Evolutionary conservation across 2,113 vertebrate species (phyloP), one percentile per base, ranked within the genome.

Genomic region (Pardalotus punctatus): DNA sequence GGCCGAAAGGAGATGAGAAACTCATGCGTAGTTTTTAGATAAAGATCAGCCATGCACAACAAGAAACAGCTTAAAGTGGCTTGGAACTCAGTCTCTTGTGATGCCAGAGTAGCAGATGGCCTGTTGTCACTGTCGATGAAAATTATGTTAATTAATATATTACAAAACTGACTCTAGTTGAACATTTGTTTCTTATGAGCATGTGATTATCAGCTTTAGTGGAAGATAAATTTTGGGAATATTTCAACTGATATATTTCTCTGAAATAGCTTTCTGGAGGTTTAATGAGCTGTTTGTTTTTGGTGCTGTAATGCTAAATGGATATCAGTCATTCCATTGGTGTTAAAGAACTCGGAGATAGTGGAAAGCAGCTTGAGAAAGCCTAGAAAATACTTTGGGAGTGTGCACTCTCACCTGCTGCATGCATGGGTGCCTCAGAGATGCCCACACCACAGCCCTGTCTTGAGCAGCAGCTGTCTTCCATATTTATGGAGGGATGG

Each of bases 121-220:
- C 64, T 72, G 88, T 96, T 97, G 96, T 97, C 95, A 91, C 67
- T 22, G 51, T 62, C 51, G 70, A 96, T 72, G 62, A 96, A 97
- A 93, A 93, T 92, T 90, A 60, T 93, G 94, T 91, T 97, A 97
- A 97, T 97, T 96, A 96, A 95, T 96, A 90, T 82, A 86, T 96
- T 90, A 92, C 72, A 94, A 86, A 97, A 94, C 84, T 71, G 45
- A 88, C 54, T 97, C 62, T 24, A 71, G 73, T 93, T 93, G 93
- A 95, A 88, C 61, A 62, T 91, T 80, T 47, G 60, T 65, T 94
- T 93, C 89, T 65, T 93, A 72, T 85, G 87, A 95, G 82, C 47
- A 36, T 91, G 69, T 81, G 66, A 83, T 96, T 93, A 81, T 91
- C 88, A 81, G 72, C 77, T 90, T 94, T 96, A 86, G 82, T 92